phyloP scores from a whole-genome alignment of 1,140 invertebrate species.

The Papilio helenus region DNA sequence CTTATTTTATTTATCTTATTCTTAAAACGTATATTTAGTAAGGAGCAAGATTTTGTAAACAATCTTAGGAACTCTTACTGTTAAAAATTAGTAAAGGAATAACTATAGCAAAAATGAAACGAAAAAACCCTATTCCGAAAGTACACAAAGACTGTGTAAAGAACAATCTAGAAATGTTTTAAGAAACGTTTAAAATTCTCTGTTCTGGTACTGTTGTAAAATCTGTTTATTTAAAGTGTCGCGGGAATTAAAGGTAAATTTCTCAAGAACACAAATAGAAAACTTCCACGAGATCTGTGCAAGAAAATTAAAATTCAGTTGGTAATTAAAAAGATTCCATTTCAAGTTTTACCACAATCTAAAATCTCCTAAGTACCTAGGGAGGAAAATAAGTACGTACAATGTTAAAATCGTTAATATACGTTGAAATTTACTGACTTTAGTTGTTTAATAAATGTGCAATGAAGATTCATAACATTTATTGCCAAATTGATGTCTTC shows the following conservation, averaged over 20 bases:
- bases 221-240: neutral
- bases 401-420: neutral
- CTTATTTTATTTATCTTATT: too few species aligned
- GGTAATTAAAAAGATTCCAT: conserved; percentile 7
- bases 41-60: too few species aligned
- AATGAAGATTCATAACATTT: neutral
- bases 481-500: neutral
- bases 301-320: neutral
- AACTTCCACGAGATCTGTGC: neutral
- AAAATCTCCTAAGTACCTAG: neutral
- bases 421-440: neutral
- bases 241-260: neutral
- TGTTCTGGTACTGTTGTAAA: neutral
- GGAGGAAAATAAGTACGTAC: neutral
- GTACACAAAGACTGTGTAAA: neutral
- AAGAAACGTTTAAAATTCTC: neutral
- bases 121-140: neutral
- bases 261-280: neutral
- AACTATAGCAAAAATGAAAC: too few species aligned
- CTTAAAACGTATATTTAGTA: too few species aligned
- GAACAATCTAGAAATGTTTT: neutral
- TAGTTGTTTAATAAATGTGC: neutral
- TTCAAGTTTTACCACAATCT: neutral
- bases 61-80: too few species aligned
- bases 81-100: too few species aligned